Conservation (phyloP, 2,113 vertebrate genomes). For the Tylochromis polylepis region DNA sequence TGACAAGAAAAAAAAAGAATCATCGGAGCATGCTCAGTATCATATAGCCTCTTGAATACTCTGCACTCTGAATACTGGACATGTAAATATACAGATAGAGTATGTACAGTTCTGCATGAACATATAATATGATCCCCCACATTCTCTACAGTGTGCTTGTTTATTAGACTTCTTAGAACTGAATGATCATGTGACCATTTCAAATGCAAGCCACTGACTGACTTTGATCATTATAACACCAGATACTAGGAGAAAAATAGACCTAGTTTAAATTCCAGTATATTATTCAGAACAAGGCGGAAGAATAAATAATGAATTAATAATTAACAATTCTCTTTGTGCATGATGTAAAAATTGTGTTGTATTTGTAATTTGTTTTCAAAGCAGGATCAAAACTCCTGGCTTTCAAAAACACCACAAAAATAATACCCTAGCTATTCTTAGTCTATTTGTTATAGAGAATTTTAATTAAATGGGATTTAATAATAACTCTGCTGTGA, state of each 20-base stretch:
- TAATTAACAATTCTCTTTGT: background rate
- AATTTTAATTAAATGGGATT: background rate
- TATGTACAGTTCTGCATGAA: background rate
- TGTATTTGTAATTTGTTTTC: background rate
- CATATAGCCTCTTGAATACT: background rate
- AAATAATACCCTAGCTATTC: background rate
- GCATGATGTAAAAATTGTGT: background rate
- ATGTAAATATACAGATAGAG: background rate
- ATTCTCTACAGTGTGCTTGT: background rate
- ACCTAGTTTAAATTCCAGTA: constrained; percentile 4
- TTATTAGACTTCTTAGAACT: constrained; percentile 14
- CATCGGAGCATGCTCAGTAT: constrained; percentile 36
- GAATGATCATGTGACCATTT: constrained; percentile 25
- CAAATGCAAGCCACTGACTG: background rate
- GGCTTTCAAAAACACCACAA: background rate
- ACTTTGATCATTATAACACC: background rate
- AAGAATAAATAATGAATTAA: background rate
- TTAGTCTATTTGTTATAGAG: background rate
- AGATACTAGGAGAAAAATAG: background rate
- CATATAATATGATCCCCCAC: background rate
- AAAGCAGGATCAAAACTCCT: background rate
- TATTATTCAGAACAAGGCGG: constrained; percentile 2
- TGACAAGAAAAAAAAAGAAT: constrained; percentile 9
- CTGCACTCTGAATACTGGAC: background rate
- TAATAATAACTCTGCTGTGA: background rate